Base-by-base conservation (phyloP, 1,140 invertebrate species). In the Planococcus citri region DNA sequence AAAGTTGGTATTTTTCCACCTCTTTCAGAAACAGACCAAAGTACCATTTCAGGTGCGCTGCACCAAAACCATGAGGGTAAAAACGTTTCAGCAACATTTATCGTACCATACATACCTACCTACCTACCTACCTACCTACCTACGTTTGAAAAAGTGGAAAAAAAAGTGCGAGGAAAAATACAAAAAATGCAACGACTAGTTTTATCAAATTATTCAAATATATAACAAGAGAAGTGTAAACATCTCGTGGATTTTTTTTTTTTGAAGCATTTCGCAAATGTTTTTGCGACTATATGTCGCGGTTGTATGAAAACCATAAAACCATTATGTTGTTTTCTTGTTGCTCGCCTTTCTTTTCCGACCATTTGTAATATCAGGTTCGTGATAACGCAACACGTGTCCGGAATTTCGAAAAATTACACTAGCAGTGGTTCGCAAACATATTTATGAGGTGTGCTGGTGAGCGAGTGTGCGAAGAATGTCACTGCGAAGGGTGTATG, bases 301-400 rank as follows among this genome's bases (percentile, higher is more conserved):
- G 33, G 33, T 14, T 37, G 14, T 37, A 37, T 51, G 41, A 51
- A 17, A n/a, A 51, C 41, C 6, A 17, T 51, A 51, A 51, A 51
- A 51, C 41, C 41, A 51, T 51, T 51, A 51, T 17, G 41, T 51
- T 51, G 41, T 51, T 51, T 51, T 51, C 41, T 51, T 51, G 41
- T 51, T 51, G 17, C 41, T 51, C 41, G 41, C 41, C 41, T n/a
- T 51, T 33, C 41, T 51, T 51, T n/a, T 51, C 41, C 41, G 17
- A 51, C 41, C 41, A 51, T 51, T 51, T 51, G 41, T 51, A 51
- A 51, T 51, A 51, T 51, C 41, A 51, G 41, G 41, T 51, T 51
- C 41, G 41, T 51, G 41, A 51, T 51, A 51, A 51, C 41, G 41
- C 41, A 51, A 51, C 41, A 51, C 41, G 41, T 51, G 41, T 51